Conservation (phyloP, 2,797 vertebrate species). For the Bovichtus variegatus region DNA sequence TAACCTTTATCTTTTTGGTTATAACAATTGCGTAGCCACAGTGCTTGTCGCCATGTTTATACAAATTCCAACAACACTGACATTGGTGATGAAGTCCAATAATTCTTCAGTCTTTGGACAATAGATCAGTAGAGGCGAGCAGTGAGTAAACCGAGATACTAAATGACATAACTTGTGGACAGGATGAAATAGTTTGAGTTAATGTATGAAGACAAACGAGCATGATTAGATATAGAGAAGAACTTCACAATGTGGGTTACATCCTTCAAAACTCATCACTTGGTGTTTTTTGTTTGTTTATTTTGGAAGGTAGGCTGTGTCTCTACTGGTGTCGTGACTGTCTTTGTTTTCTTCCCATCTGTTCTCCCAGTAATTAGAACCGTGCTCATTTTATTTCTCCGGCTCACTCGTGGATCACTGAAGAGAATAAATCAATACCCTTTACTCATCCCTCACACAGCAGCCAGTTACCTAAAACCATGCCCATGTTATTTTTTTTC, state of each 20-base stretch:
- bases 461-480: conserved; percentile 86
- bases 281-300: conserved; percentile 81
- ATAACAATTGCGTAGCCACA: background rate
- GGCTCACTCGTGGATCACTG: conserved; percentile 83
- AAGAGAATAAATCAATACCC: conserved; percentile 87
- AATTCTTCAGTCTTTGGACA: conserved; percentile 14
- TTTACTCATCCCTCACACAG: conserved; percentile 84
- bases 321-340: conserved; percentile 77
- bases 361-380: conserved; percentile 84
- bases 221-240: conserved; percentile 36
- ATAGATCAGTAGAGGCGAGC: background rate
- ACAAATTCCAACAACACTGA: background rate
- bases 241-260: conserved; percentile 61
- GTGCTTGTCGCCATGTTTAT: background rate
- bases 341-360: conserved; percentile 84
- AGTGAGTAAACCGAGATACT: conserved; percentile 5
- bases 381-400: conserved; percentile 83
- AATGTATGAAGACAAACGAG: conserved; percentile 21
- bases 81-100: background rate
- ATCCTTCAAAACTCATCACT: conserved; percentile 64
- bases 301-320: conserved; percentile 79
- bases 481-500: conserved; percentile 81
- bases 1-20: background rate
- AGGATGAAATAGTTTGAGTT: conserved; percentile 29
- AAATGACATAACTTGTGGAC: conserved; percentile 31